Evolutionary conservation across 2,888 invertebrate species (phyloP).

Genomic region (Tinea trinotella): DNA sequence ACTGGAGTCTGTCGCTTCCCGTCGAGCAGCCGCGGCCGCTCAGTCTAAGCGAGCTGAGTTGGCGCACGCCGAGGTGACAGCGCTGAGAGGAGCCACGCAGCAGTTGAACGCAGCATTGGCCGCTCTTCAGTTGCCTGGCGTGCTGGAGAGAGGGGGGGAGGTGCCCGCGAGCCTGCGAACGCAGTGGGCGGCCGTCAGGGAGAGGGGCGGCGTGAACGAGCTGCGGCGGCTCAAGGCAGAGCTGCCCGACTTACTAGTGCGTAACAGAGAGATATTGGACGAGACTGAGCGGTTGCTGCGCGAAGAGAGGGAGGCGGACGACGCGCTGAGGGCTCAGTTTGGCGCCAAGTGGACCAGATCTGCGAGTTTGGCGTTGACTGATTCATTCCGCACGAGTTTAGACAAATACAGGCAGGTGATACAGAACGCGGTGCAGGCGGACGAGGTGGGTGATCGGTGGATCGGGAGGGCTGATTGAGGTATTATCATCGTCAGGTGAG

Average conservation of each 20-base stretch:
- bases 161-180: constrained; percentile 92
- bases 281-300: constrained; percentile 90
- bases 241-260: constrained; percentile 89
- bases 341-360: constrained; percentile 94
- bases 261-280: constrained; percentile 91
- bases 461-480: constrained; percentile 80
- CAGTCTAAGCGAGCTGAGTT: constrained; percentile 90
- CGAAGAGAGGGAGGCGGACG: constrained; percentile 94
- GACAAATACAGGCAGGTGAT: constrained; percentile 86
- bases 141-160: constrained; percentile 82
- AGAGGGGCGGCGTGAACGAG: constrained; percentile 82
- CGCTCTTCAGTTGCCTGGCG: constrained; percentile 94
- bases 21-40: constrained; percentile 89
- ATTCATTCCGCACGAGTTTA: constrained; percentile 90
- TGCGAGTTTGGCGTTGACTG: constrained; percentile 89
- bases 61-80: constrained; percentile 87
- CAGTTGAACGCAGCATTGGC: constrained; percentile 68
- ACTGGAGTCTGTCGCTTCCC: constrained; percentile 87
- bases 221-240: constrained; percentile 85
- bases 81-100: constrained; percentile 87
- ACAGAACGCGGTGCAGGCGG: constrained; percentile 88
- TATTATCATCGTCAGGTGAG: neutral
- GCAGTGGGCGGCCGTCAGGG: constrained; percentile 84
- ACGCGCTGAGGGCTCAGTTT: constrained; percentile 89
- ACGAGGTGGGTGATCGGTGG: constrained; percentile 88